Evolutionary conservation across 2,888 invertebrate species (phyloP).

Genomic region (Leptinotarsa rubiginosa): DNA sequence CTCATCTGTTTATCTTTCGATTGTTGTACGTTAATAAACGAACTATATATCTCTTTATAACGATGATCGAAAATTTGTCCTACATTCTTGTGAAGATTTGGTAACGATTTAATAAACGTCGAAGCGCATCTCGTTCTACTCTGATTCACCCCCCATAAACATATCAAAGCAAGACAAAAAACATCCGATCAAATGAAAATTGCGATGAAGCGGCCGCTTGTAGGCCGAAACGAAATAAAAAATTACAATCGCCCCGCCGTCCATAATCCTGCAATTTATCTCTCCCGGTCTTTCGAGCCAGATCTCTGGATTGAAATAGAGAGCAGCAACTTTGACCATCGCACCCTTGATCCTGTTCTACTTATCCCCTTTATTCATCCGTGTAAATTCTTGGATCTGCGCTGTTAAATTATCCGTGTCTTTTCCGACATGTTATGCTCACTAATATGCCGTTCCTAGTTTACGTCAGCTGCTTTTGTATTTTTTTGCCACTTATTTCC

Average conservation of each 20-base stretch:
- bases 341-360: slow-evolving; percentile 56
- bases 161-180: slow-evolving; percentile 23
- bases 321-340: slow-evolving; percentile 58
- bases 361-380: slow-evolving; percentile 61
- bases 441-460: slow-evolving; percentile 40
- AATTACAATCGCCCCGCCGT: slow-evolving; percentile 56
- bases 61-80: slow-evolving; percentile 11
- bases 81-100: slow-evolving; percentile 17
- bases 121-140: slow-evolving; percentile 10
- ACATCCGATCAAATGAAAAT: slow-evolving; percentile 32
- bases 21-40: too few species aligned
- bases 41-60: background rate
- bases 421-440: slow-evolving; percentile 49
- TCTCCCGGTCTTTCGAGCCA: slow-evolving; percentile 45
- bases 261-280: slow-evolving; percentile 61
- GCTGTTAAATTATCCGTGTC: slow-evolving; percentile 50
- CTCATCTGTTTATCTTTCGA: too few species aligned
- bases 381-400: slow-evolving; percentile 54
- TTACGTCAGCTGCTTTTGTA: slow-evolving; percentile 40
- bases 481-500: slow-evolving; percentile 41
- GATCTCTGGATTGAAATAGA: slow-evolving; percentile 58
- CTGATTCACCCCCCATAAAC: slow-evolving; percentile 30
- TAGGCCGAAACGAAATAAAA: slow-evolving; percentile 52
- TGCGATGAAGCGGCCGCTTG: slow-evolving; percentile 27
- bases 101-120: slow-evolving; percentile 26